Conservation (phyloP, 2,113 vertebrate genomes). For the Pseudorectes ferrugineus region DNA sequence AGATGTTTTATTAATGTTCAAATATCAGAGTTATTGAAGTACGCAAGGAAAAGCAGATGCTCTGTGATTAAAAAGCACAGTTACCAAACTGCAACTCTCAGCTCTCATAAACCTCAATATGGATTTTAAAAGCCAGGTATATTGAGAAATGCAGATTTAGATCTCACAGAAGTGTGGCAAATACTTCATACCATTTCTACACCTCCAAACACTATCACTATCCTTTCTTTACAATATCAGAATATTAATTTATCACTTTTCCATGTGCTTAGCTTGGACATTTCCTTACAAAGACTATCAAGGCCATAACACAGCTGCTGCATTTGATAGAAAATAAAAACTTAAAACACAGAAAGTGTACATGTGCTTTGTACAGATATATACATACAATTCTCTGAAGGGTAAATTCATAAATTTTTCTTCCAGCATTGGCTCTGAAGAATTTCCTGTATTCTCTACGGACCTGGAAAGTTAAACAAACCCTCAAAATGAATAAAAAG, state of each 20-base stretch:
- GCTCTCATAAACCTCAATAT: neutral
- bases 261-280: neutral
- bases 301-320: neutral
- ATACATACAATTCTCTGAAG: conserved; percentile 94
- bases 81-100: neutral
- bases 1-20: neutral
- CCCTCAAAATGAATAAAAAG: neutral
- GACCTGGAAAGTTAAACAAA: conserved; percentile 79
- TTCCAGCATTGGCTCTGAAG: conserved; percentile 96
- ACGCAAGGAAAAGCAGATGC: neutral
- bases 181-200: neutral
- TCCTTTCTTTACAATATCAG: neutral
- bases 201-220: neutral
- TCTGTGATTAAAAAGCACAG: neutral
- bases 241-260: neutral
- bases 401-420: conserved; percentile 94
- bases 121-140: neutral
- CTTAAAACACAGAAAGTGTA: neutral
- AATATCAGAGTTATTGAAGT: neutral
- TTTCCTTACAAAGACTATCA: neutral
- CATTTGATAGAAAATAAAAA: neutral
- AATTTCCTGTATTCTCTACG: conserved; percentile 96
- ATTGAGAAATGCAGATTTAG: neutral
- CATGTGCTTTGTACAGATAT: neutral
- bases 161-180: neutral